phyloP scores from a whole-genome alignment of 2,888 invertebrate genomes.

The Emesis furor region DNA sequence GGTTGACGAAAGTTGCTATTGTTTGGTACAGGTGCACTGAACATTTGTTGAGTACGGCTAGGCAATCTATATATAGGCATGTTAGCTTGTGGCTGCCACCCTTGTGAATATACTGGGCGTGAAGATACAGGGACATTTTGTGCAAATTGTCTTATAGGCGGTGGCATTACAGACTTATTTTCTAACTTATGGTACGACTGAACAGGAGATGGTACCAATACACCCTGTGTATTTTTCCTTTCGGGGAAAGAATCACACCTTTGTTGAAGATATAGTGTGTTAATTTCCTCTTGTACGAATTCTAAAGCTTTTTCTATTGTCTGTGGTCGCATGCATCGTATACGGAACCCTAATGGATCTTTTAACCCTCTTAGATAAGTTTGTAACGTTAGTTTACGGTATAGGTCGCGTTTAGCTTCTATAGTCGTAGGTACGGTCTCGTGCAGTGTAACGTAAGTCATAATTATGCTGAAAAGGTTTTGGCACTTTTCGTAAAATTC shows the following conservation, averaged over 20 bases:
- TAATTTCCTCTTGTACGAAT: constrained; percentile 48
- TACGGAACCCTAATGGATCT: constrained; percentile 61
- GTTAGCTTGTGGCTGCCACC: neutral
- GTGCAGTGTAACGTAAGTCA: no score
- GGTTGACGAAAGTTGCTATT: constrained; percentile 6
- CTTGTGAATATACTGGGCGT: neutral
- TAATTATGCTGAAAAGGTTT: no score
- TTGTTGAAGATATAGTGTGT: constrained; percentile 44
- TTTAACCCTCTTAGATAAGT: constrained; percentile 49
- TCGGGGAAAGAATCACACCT: constrained; percentile 36
- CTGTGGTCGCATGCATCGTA: constrained; percentile 22
- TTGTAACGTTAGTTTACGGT: constrained; percentile 44
- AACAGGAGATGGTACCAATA: neutral
- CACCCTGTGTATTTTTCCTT: neutral
- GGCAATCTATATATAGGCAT: neutral
- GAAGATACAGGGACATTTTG: neutral
- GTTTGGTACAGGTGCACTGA: constrained; percentile 52
- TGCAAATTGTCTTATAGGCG: neutral
- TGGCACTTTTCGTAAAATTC: no score
- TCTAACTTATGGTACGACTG: neutral
- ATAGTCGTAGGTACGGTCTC: no score
- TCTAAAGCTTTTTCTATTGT: neutral
- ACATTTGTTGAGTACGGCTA: constrained; percentile 65
- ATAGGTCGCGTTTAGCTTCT: constrained; percentile 19
- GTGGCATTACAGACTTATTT: neutral